Percentiles rank a stretch among this genome's conserved stretches.
Evolutionary conservation across 2,797 vertebrate species (phyloP).

Genomic region (Neostethus bicornis): DNA sequence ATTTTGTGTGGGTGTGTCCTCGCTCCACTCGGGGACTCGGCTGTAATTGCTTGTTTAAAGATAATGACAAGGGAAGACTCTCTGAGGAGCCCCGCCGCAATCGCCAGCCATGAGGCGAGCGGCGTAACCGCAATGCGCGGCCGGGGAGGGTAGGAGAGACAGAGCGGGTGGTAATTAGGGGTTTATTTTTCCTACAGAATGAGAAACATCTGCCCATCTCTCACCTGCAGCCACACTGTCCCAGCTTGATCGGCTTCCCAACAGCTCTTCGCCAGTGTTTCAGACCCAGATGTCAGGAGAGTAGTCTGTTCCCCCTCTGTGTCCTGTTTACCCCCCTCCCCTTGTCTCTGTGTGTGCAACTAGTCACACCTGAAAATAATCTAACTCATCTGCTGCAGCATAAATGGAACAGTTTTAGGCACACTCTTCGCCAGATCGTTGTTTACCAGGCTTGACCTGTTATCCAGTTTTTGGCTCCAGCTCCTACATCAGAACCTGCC

Average conservation of each 20-base stretch:
- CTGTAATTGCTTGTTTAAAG: conserved; percentile 80
- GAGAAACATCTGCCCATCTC: conserved; percentile 68
- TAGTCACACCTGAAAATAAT: too few relatives aligned
- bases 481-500: too few relatives aligned
- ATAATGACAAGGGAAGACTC: conserved; percentile 78
- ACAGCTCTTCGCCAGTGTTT: conserved; percentile 37
- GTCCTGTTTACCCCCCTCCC: too few relatives aligned
- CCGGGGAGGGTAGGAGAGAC: conserved; percentile 42
- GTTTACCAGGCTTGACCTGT: too few relatives aligned
- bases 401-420: too few relatives aligned
- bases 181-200: conserved; percentile 68
- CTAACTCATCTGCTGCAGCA: too few relatives aligned
- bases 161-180: conserved; percentile 74
- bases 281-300: too few relatives aligned
- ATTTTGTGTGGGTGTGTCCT: conserved; percentile 70
- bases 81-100: conserved; percentile 64
- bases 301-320: too few relatives aligned
- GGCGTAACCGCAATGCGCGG: conserved; percentile 64
- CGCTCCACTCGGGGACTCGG: conserved; percentile 59
- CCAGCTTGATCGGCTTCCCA: conserved; percentile 15
- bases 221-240: conserved; percentile 48
- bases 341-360: too few relatives aligned
- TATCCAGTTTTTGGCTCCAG: too few relatives aligned
- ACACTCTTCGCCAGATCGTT: too few relatives aligned
- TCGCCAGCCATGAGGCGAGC: conserved; percentile 68